These are phyloP conservation scores for Xyliphius kryptos DNA, from an alignment of 2,113 vertebrate species.

Conservation along the genomic window DNA sequence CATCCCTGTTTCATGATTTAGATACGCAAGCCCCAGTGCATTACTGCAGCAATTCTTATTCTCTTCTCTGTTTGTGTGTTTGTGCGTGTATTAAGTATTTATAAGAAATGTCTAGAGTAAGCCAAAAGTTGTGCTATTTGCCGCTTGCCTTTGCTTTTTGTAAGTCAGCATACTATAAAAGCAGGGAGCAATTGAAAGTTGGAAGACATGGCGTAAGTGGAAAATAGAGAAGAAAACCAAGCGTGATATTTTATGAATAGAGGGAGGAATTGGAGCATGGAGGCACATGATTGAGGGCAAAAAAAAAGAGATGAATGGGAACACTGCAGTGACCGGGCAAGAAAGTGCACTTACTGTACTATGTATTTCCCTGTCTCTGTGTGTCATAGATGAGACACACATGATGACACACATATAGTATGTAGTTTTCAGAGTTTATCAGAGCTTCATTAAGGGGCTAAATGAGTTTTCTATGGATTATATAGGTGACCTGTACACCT, in stretches of 20 bases:
- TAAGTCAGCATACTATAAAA: constrained; percentile 14
- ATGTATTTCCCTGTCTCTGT: no score
- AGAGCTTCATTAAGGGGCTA: constrained; percentile 40
- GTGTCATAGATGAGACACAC: no score
- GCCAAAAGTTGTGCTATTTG: constrained; percentile 5
- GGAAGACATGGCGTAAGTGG: constrained; percentile 10
- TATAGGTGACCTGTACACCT: constrained; percentile 39
- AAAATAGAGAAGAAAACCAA: constrained; percentile 16
- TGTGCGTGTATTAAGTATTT: constrained; percentile 29
- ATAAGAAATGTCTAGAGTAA: constrained; percentile 21
- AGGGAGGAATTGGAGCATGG: constrained; percentile 14
- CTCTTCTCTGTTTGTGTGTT: background rate
- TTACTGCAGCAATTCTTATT: constrained; percentile 19
- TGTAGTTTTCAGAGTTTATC: constrained; percentile 26
- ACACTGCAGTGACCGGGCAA: no score
- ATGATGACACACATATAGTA: constrained; percentile 12
- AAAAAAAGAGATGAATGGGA: constrained; percentile 4
- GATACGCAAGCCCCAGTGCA: constrained; percentile 10
- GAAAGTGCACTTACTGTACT: no score
- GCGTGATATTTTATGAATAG: constrained; percentile 20
- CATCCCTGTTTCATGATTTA: constrained; percentile 21
- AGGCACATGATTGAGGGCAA: constrained; percentile 27
- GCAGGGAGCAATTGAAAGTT: constrained; percentile 13
- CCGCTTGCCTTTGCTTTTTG: constrained; percentile 17
- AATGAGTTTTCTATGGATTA: constrained; percentile 36